phyloP scores from a whole-genome alignment of 2,888 invertebrate species.

The Dolichopus griseipennis region DNA sequence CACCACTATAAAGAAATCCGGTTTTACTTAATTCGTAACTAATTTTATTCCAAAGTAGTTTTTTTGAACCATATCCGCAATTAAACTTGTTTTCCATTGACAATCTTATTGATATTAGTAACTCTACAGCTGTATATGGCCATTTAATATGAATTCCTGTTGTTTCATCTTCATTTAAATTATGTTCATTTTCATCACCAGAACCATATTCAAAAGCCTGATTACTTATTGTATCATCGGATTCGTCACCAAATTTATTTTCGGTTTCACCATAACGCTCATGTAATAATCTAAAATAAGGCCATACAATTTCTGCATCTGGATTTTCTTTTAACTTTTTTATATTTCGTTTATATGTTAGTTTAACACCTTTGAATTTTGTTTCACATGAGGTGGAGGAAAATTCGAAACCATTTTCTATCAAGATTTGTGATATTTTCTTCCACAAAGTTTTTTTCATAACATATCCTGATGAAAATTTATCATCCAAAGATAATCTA shows the following conservation, averaged over 20 bases:
- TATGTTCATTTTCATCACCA: background rate
- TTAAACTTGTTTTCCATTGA: background rate
- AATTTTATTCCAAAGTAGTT: background rate
- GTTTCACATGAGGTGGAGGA: background rate
- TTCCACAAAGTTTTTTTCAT: background rate
- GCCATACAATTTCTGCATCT: background rate
- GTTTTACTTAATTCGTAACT: background rate
- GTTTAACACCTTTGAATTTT: background rate
- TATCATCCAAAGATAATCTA: background rate
- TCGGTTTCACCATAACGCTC: background rate
- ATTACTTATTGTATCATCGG: background rate
- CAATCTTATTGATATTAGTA: background rate
- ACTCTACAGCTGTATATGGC: background rate
- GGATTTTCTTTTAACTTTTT: background rate
- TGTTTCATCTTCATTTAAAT: background rate
- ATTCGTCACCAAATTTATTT: background rate
- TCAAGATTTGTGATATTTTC: background rate
- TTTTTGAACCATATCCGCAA: background rate
- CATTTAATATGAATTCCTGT: background rate
- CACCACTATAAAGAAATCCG: background rate
- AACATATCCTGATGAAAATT: background rate
- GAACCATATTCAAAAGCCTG: background rate
- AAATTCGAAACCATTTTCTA: background rate
- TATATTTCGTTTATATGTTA: background rate
- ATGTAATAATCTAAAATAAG: background rate